Percentiles rank a stretch among this genome's conserved stretches.
These are phyloP conservation scores for Palythoa heliodiscus DNA, from an alignment of 92 coral and sea anemone genomes.

Conservation along the genomic window DNA sequence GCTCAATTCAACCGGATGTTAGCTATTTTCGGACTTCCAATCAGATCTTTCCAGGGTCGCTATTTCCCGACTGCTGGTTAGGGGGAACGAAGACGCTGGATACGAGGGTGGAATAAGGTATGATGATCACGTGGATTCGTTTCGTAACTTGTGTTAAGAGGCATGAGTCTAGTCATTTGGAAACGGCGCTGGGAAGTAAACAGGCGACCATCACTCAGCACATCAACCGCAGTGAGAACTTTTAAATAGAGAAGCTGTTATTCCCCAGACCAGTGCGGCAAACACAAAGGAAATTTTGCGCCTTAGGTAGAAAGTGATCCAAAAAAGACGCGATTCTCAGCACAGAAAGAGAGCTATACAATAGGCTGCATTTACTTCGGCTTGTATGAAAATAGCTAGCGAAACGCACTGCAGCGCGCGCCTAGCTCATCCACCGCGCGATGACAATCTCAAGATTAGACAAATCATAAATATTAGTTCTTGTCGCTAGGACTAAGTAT, in stretches of 20 bases:
- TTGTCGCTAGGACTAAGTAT: constrained; percentile 49
- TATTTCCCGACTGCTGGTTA: too few relatives aligned
- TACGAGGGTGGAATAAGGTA: too few relatives aligned
- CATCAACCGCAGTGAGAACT: constrained; percentile 18
- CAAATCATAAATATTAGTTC: constrained; percentile 62
- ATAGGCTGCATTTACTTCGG: background rate
- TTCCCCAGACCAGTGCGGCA: constrained; percentile 32
- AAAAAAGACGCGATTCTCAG: background rate
- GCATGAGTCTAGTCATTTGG: background rate
- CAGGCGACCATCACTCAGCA: constrained; percentile 24
- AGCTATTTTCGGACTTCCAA: too few relatives aligned
- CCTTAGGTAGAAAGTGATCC: constrained; percentile 33
- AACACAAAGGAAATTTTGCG: constrained; percentile 33
- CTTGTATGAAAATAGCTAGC: background rate
- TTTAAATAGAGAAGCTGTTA: background rate
- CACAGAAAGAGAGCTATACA: constrained; percentile 8
- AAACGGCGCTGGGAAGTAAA: constrained; percentile 10
- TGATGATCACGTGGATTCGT: too few relatives aligned
- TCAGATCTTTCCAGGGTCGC: too few relatives aligned
- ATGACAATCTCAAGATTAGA: constrained; percentile 51
- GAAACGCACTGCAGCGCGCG: constrained; percentile 13
- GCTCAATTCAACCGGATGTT: too few relatives aligned
- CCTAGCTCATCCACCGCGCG: background rate
- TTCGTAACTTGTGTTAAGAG: background rate
- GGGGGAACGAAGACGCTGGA: too few relatives aligned